A percentile compares a stretch with the other conserved stretches of the same genome.
These are phyloP conservation scores for Capromys pilorides DNA, from an alignment of 2,797 vertebrate species.

Conservation along the genomic window DNA sequence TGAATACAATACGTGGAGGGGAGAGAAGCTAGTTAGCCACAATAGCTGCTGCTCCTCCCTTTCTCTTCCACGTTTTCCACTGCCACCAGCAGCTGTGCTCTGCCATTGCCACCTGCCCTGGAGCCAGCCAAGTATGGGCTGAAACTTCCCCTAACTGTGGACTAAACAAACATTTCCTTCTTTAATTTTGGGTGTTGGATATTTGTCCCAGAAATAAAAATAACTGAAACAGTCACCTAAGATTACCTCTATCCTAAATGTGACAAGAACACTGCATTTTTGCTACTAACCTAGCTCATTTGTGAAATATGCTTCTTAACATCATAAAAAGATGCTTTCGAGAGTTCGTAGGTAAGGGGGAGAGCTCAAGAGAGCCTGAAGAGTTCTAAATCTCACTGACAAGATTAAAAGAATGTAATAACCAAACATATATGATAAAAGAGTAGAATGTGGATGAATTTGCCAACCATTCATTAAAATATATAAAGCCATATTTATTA, in stretches of 20 bases:
- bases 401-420: slow-evolving; percentile 2
- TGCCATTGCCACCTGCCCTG: too few relatives aligned
- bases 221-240: background rate
- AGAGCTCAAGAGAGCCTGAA: background rate
- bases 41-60: too few relatives aligned
- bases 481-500: too few relatives aligned
- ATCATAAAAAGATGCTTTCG: background rate
- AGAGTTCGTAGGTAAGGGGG: background rate
- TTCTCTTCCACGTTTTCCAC: too few relatives aligned
- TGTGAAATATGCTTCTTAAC: background rate
- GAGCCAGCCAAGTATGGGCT: too few relatives aligned
- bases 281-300: background rate
- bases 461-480: slow-evolving; percentile 27
- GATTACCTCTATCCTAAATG: background rate
- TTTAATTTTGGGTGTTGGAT: too few relatives aligned
- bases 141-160: too few relatives aligned
- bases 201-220: too few relatives aligned
- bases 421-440: background rate
- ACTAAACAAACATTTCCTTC: too few relatives aligned
- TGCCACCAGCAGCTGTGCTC: too few relatives aligned
- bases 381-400: slow-evolving; percentile 36
- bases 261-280: background rate
- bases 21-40: too few relatives aligned
- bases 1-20: too few relatives aligned
- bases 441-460: slow-evolving; percentile 19